A percentile compares a stretch with the other conserved stretches of the same genome.
Evolutionary conservation across 2,113 vertebrate genomes (phyloP).

Genomic region (Podarcis muralis): DNA sequence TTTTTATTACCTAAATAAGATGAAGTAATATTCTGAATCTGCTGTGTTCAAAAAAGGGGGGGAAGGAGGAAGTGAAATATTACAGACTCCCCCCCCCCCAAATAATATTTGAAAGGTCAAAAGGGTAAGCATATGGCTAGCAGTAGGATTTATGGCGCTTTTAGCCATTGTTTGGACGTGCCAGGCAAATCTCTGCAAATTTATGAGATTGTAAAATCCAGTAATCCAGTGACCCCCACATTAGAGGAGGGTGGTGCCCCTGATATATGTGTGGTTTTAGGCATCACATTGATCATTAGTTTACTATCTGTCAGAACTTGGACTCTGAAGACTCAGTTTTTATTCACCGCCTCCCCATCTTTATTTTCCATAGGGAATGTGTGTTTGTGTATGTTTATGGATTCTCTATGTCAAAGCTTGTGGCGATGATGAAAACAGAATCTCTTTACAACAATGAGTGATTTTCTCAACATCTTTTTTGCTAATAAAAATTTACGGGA

Average conservation of each 20-base stretch:
- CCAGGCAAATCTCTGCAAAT: constrained; percentile 68
- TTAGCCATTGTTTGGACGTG: constrained; percentile 75
- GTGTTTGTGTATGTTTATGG: constrained; percentile 33
- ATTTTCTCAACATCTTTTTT: constrained; percentile 48
- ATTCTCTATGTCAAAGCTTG: constrained; percentile 38
- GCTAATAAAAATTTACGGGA: constrained; percentile 57
- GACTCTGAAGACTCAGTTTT: constrained; percentile 43
- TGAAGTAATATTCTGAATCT: constrained; percentile 55
- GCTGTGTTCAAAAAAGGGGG: constrained; percentile 26
- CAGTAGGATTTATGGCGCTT: constrained; percentile 71
- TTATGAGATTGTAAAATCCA: constrained; percentile 76
- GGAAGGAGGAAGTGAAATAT: constrained; percentile 61
- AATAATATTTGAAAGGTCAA: constrained; percentile 76
- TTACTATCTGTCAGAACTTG: constrained; percentile 68
- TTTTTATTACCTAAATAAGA: constrained; percentile 55
- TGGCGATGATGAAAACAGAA: constrained; percentile 50
- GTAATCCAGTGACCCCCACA: constrained; percentile 66
- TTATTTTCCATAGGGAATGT: neutral
- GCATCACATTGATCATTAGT: constrained; percentile 63
- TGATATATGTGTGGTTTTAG: constrained; percentile 60
- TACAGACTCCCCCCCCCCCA: constrained; percentile 28
- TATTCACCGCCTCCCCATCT: neutral
- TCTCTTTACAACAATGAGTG: constrained; percentile 37
- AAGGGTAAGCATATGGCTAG: constrained; percentile 78
- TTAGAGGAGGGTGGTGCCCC: constrained; percentile 60